These are phyloP conservation scores for Coendou prehensilis DNA, from an alignment of 2,797 vertebrate species.

Conservation along the genomic window DNA sequence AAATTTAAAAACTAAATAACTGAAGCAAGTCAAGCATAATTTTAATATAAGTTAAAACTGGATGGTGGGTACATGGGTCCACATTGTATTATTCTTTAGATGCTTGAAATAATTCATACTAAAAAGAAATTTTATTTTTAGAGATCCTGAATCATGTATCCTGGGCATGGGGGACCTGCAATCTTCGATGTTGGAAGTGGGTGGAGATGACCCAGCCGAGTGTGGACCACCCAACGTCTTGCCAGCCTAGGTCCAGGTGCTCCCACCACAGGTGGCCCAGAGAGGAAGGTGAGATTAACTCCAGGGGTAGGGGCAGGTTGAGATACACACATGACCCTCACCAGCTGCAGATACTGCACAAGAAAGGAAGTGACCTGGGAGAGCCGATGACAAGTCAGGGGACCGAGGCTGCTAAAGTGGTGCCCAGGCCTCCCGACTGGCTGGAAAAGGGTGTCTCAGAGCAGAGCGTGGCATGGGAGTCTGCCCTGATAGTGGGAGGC, in stretches of 20 bases:
- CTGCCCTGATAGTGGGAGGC: not conserved
- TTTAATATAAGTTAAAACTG: conserved; percentile 39
- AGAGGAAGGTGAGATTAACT: not conserved
- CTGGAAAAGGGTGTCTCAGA: not conserved
- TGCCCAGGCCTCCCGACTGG: not conserved
- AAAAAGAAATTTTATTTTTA: not conserved
- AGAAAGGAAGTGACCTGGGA: not conserved
- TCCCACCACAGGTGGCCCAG: not conserved
- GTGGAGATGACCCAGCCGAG: not conserved
- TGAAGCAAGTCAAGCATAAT: not conserved
- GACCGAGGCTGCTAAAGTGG: not conserved
- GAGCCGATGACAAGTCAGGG: not conserved
- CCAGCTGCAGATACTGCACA: not conserved
- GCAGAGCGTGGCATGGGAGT: not conserved
- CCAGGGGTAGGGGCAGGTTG: not conserved
- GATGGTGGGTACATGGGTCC: not conserved
- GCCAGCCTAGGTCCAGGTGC: not conserved
- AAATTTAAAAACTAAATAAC: not conserved
- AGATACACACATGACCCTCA: not conserved
- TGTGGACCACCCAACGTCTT: fast-evolving
- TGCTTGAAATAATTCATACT: conserved; percentile 43
- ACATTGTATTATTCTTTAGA: conserved; percentile 19
- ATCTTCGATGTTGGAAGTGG: not conserved
- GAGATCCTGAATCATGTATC: not conserved
- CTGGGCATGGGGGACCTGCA: not conserved